Evolutionary conservation across 2,797 vertebrate genomes (phyloP).

Genomic region (Moxostoma hubbsi): DNA sequence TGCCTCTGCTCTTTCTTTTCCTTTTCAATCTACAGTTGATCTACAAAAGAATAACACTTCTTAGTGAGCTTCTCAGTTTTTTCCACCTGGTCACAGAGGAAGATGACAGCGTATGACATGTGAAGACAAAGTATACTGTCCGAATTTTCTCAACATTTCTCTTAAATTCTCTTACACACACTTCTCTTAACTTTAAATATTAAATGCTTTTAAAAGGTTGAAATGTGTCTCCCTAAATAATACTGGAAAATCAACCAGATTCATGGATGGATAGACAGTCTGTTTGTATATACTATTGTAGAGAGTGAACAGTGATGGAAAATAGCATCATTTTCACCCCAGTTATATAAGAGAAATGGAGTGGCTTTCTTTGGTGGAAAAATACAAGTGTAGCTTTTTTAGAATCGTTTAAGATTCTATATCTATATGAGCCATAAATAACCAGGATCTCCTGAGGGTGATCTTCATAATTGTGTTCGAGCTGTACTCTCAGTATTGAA

Average conservation of each 20-base stretch:
- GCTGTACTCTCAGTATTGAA: background rate
- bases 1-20: too few species aligned
- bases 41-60: too few species aligned
- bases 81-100: too few species aligned
- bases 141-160: too few species aligned
- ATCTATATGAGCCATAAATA: conserved; percentile 1
- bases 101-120: too few species aligned
- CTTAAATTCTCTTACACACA: too few species aligned
- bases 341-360: background rate
- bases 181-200: conserved; percentile 1
- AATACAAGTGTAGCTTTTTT: conserved; percentile 6
- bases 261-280: background rate
- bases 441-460: background rate
- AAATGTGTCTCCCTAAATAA: background rate
- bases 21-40: too few species aligned
- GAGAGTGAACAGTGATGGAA: conserved; percentile 2
- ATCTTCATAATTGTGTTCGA: conserved; percentile 12
- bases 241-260: background rate
- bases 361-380: conserved; percentile 11
- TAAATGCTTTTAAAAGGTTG: background rate
- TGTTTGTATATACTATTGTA: conserved; percentile 1
- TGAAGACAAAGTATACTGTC: too few species aligned
- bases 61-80: too few species aligned
- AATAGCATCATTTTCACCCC: background rate
- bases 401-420: conserved; percentile 15